Conservation (phyloP, 1,140 invertebrate genomes). For the Gryllus bimaculatus region DNA sequence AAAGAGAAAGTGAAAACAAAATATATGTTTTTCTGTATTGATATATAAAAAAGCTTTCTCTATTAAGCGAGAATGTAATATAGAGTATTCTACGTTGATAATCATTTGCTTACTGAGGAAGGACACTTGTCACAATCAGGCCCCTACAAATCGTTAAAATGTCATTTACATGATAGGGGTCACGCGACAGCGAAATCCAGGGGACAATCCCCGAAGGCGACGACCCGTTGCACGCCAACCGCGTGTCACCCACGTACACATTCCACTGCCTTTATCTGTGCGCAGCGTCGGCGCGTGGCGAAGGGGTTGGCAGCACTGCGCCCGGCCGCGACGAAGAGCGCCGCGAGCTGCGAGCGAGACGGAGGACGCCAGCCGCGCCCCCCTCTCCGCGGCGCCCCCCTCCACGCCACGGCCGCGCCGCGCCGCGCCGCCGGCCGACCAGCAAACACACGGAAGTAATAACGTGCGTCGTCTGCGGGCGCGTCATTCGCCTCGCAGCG, state of each 20-base stretch:
- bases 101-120: no score
- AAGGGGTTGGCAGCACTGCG: not conserved
- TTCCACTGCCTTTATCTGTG: not conserved
- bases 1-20: no score
- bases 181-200: no score
- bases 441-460: constrained; percentile 3
- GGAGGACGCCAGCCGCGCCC: not conserved
- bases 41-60: no score
- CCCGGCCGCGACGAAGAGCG: not conserved
- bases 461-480: not conserved
- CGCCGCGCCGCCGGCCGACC: no score
- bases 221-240: not conserved
- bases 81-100: no score
- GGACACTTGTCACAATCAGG: no score
- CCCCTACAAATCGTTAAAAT: no score
- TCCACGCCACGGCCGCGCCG: not conserved
- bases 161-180: no score
- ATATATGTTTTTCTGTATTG: no score
- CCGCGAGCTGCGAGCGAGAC: not conserved
- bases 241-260: not conserved
- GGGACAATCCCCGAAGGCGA: no score
- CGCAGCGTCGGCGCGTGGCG: not conserved
- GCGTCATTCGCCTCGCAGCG: not conserved
- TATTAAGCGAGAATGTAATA: no score
- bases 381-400: not conserved